Conservation (phyloP, 2,888 invertebrate genomes). For the Chloroclystis v-ata region DNA sequence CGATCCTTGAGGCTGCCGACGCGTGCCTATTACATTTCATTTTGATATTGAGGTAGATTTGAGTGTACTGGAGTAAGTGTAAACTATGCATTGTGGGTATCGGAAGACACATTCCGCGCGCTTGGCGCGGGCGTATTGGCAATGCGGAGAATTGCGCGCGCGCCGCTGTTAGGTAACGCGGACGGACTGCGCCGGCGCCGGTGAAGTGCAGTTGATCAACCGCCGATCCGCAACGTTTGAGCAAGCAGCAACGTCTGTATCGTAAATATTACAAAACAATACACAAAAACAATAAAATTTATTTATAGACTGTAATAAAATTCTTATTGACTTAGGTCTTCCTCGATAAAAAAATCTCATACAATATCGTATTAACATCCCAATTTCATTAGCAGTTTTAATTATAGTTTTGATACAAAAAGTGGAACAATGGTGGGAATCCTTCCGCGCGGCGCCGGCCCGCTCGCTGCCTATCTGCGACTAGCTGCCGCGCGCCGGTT, state of each 20-base stretch:
- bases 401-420: slow-evolving; percentile 4
- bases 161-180: background rate
- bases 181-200: background rate
- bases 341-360: slow-evolving; percentile 19
- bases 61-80: too few relatives aligned
- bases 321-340: slow-evolving; percentile 7
- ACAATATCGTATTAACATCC: slow-evolving; percentile 15
- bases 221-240: background rate
- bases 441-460: slow-evolving; percentile 14
- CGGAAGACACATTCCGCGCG: too few relatives aligned
- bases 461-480: slow-evolving; percentile 10
- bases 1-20: too few relatives aligned
- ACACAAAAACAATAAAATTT: background rate
- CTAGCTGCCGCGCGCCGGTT: background rate
- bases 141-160: background rate
- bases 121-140: too few relatives aligned
- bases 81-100: too few relatives aligned
- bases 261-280: background rate
- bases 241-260: background rate
- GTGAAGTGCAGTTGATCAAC: background rate
- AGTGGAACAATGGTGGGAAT: slow-evolving; percentile 17
- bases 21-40: too few relatives aligned
- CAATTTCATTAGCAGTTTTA: slow-evolving; percentile 14
- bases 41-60: too few relatives aligned
- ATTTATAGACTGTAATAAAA: too few relatives aligned